Conservation (phyloP, 2,888 invertebrate genomes). For the Baccha elongata region DNA sequence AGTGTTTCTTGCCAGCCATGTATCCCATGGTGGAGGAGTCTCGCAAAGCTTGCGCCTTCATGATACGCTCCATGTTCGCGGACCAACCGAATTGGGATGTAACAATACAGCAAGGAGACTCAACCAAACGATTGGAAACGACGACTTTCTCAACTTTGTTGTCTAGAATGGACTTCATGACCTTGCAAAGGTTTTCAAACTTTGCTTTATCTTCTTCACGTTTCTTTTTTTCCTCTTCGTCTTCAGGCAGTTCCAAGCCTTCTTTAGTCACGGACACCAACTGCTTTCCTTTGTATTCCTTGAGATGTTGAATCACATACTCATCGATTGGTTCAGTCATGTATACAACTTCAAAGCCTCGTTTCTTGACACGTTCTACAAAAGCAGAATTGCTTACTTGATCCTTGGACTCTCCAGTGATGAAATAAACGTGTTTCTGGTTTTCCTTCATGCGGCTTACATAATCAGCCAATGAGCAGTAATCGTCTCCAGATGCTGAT, state of each 20-base stretch:
- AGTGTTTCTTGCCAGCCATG: constrained; percentile 99
- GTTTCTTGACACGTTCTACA: constrained; percentile 98
- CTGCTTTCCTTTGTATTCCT: constrained; percentile 98
- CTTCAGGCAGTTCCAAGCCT: constrained; percentile 97
- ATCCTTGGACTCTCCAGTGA: constrained; percentile 97
- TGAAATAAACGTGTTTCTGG: constrained; percentile 99
- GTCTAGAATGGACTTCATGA: constrained; percentile 98
- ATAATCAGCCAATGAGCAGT: constrained; percentile 97
- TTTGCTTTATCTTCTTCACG: constrained; percentile 92
- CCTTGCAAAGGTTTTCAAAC: constrained; percentile 86
- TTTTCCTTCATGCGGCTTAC: constrained; percentile 98
- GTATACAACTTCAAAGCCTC: constrained; percentile 98
- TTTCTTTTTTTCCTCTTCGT: constrained; percentile 98
- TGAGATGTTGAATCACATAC: constrained; percentile 99
- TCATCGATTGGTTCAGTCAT: constrained; percentile 99
- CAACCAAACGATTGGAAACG: constrained; percentile 97
- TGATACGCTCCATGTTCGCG: constrained; percentile 99
- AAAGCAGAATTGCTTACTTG: constrained; percentile 98
- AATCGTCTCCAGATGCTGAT: constrained; percentile 96
- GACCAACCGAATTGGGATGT: constrained; percentile 99
- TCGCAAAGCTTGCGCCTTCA: constrained; percentile 99
- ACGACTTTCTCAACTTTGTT: constrained; percentile 99
- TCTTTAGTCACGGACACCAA: constrained; percentile 99
- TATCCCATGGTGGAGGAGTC: constrained; percentile 99
- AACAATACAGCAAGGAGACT: constrained; percentile 99